These are phyloP conservation scores for Syngnathus rostellatus DNA, from an alignment of 2,797 vertebrate genomes.

Conservation along the genomic window DNA sequence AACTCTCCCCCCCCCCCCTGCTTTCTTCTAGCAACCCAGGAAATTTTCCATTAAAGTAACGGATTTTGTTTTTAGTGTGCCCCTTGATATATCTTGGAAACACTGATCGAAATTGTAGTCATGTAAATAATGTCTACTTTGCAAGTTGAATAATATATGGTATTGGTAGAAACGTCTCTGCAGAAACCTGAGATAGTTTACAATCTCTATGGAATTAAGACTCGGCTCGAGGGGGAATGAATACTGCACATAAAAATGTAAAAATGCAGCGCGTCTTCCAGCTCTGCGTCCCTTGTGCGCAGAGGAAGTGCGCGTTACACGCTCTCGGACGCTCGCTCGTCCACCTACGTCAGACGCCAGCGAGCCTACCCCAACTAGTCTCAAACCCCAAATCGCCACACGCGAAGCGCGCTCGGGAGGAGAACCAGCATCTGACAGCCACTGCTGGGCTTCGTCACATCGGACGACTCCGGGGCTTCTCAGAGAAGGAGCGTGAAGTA, in stretches of 20 bases:
- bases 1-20: too few species aligned
- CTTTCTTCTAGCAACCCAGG: too few species aligned
- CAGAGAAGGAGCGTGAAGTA: background rate
- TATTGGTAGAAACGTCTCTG: background rate
- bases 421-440: background rate
- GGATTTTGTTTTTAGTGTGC: too few species aligned
- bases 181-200: background rate
- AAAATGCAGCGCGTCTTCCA: background rate
- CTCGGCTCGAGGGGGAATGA: background rate
- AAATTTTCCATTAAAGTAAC: too few species aligned
- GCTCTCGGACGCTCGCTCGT: background rate
- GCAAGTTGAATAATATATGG: background rate
- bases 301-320: background rate
- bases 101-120: too few species aligned
- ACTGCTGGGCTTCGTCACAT: background rate
- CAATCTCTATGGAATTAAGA: background rate
- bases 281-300: background rate
- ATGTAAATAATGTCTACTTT: background rate
- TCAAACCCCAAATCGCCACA: background rate
- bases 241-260: background rate
- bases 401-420: background rate
- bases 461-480: background rate
- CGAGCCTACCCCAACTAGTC: background rate
- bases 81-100: too few species aligned
- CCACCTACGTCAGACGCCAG: background rate